These are phyloP conservation scores for Carcina quercana DNA, from an alignment of 2,888 invertebrate genomes.

Conservation along the genomic window DNA sequence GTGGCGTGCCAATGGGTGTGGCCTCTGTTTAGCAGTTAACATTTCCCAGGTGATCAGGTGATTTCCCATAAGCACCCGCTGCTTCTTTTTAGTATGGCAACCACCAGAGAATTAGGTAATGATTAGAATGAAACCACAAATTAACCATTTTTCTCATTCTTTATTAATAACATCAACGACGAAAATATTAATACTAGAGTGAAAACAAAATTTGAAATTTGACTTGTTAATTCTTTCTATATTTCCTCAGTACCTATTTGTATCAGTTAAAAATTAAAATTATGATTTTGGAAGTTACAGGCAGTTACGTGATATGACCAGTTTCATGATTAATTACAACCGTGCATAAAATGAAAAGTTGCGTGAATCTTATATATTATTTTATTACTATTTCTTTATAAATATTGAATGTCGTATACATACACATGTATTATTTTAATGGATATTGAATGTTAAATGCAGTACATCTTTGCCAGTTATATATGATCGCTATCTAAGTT, in stretches of 20 bases:
- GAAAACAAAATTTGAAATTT: neutral
- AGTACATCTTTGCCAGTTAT: constrained; percentile 5
- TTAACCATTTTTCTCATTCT: neutral
- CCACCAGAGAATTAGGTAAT: constrained; percentile 3
- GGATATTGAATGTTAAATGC: constrained; percentile 7
- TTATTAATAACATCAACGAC: neutral
- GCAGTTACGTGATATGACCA: constrained; percentile 1
- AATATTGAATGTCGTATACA: constrained; percentile 1
- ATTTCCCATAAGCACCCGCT: too few relatives aligned
- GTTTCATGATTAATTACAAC: constrained; percentile 5
- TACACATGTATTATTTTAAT: constrained; percentile 3
- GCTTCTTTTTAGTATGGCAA: too few relatives aligned
- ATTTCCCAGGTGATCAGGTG: too few relatives aligned
- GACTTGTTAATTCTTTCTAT: neutral
- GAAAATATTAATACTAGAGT: neutral
- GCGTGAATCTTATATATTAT: neutral
- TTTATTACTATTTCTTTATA: neutral
- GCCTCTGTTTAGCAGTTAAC: too few relatives aligned
- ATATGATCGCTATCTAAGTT: too few relatives aligned
- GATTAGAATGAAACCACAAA: neutral
- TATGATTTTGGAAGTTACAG: neutral
- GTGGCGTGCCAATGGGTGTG: too few relatives aligned
- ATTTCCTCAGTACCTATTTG: neutral
- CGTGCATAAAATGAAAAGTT: constrained; percentile 4
- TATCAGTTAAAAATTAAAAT: too few relatives aligned